Conservation (phyloP, 1,140 invertebrate genomes). For the Camponotus floridanus region DNA sequence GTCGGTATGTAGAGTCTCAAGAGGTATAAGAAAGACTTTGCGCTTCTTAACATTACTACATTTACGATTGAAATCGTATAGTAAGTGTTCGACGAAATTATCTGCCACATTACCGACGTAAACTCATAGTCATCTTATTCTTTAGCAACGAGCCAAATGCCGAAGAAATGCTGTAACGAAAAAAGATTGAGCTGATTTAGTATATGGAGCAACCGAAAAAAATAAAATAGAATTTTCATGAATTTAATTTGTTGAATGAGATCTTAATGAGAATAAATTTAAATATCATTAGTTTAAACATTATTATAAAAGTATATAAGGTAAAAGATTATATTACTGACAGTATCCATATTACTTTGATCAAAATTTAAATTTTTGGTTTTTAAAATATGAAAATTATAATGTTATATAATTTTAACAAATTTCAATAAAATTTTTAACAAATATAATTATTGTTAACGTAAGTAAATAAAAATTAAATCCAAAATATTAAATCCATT, state of each 20-base stretch:
- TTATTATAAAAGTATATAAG: background rate
- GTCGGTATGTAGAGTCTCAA: background rate
- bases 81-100: constrained; percentile 1
- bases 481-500: too few relatives aligned
- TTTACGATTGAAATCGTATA: constrained; percentile 15
- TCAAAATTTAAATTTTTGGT: too few relatives aligned
- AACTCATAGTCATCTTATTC: constrained; percentile 29
- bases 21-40: background rate
- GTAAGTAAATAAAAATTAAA: too few relatives aligned
- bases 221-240: background rate
- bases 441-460: too few relatives aligned
- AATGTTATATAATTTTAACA: too few relatives aligned
- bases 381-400: too few relatives aligned
- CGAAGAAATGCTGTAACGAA: constrained; percentile 10
- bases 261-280: background rate
- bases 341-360: too few relatives aligned
- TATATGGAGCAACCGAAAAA: background rate
- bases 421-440: too few relatives aligned
- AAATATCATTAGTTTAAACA: background rate
- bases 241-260: background rate
- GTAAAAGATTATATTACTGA: too few relatives aligned
- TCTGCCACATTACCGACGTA: constrained; percentile 49
- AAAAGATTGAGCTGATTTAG: background rate
- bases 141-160: constrained; percentile 31
- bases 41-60: constrained; percentile 44